These are phyloP conservation scores for Nycticebus coucang DNA, from an alignment of 2,113 vertebrate genomes.

Conservation along the genomic window DNA sequence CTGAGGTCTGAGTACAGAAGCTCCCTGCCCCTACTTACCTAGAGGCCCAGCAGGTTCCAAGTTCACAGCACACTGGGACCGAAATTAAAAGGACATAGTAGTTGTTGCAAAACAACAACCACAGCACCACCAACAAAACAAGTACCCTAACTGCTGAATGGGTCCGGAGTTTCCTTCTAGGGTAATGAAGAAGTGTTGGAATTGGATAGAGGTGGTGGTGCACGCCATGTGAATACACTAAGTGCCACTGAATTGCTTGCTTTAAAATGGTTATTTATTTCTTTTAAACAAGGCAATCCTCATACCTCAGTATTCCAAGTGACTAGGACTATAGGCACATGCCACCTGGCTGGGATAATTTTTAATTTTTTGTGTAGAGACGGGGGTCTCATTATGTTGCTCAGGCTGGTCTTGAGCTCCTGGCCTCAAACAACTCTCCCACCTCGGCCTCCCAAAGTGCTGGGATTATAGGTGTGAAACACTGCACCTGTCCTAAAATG, in stretches of 20 bases:
- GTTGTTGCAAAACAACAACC: background rate
- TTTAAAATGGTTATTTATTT: constrained; percentile 5
- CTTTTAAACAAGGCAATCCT: no score
- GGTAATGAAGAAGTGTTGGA: background rate
- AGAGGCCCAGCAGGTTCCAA: background rate
- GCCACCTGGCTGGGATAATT: no score
- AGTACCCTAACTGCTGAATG: background rate
- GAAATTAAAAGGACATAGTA: background rate
- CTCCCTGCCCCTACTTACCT: background rate
- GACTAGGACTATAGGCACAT: no score
- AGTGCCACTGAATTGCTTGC: background rate
- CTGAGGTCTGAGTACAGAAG: background rate
- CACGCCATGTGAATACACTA: background rate
- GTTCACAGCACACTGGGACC: background rate
- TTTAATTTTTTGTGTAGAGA: no score
- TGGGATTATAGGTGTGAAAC: no score
- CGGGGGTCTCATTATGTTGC: no score
- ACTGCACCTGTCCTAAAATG: no score
- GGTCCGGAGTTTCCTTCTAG: background rate
- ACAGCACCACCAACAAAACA: background rate
- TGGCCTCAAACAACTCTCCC: no score
- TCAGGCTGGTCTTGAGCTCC: no score
- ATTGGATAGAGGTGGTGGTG: background rate
- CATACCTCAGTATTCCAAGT: no score
- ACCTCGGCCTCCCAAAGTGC: no score